phyloP scores from a whole-genome alignment of 2,113 vertebrate genomes.

The Patagioenas fasciata region DNA sequence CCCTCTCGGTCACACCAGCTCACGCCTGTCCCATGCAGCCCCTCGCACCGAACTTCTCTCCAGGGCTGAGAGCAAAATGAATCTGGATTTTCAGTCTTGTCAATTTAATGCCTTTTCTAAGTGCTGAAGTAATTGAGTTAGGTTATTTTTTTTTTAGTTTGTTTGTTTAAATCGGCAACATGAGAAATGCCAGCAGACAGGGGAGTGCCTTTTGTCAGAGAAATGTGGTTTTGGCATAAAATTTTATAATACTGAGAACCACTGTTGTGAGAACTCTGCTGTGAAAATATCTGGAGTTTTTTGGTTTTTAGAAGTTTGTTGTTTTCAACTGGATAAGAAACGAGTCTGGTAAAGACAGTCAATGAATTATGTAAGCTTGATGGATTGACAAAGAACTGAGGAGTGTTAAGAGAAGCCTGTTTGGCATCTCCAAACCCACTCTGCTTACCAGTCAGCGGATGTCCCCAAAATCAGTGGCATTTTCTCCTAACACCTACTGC shows the following conservation, averaged over 20 bases:
- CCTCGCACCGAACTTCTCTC: fast-evolving
- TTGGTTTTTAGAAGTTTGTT: neutral
- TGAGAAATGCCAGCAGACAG: neutral
- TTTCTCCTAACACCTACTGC: neutral
- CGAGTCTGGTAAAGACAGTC: neutral
- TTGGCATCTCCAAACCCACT: neutral
- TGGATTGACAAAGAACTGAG: neutral
- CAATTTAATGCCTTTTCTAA: neutral
- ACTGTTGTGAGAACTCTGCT: fast-evolving
- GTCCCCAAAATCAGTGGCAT: neutral
- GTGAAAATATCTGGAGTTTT: neutral
- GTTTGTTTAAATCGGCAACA: neutral
- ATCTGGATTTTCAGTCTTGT: neutral
- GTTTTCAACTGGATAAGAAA: neutral
- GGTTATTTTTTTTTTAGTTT: too few species aligned
- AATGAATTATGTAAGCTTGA: neutral
- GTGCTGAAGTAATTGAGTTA: neutral
- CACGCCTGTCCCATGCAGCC: fast-evolving
- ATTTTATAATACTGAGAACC: neutral
- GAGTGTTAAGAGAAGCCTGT: neutral
- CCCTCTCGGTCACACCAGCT: too few species aligned
- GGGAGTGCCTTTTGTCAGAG: neutral
- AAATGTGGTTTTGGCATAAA: neutral
- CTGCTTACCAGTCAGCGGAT: neutral
- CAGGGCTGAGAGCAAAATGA: neutral